phyloP scores from a whole-genome alignment of 2,888 invertebrate species.

The Stramonita haemastoma region DNA sequence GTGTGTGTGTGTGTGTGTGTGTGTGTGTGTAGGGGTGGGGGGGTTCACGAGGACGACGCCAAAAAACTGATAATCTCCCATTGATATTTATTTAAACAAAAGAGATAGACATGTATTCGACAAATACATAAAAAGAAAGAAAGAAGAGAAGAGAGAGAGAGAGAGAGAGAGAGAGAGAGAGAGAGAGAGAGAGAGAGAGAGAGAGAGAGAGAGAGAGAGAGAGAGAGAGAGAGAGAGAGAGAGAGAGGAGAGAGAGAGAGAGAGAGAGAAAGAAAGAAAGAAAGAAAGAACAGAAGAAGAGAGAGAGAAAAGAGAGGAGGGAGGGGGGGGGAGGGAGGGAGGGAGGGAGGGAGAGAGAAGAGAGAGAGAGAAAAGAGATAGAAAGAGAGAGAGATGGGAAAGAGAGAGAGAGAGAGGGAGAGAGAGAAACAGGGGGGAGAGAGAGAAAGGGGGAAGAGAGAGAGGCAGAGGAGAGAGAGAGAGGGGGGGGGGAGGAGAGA shows the following conservation, averaged over 20 bases:
- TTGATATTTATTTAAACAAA: too few species aligned
- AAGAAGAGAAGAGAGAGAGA: background rate
- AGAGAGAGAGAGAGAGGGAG: too few species aligned
- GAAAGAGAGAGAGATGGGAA: too few species aligned
- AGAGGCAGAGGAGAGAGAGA: background rate
- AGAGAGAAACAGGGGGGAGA: background rate
- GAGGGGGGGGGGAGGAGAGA: background rate
- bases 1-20: too few species aligned
- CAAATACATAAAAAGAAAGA: background rate
- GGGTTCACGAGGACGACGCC: too few species aligned
- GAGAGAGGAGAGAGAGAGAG: background rate
- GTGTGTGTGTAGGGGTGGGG: too few species aligned
- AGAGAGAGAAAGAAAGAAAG: background rate
- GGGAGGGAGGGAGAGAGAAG: background rate
- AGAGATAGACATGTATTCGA: too few species aligned
- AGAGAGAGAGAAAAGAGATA: background rate
- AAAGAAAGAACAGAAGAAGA: background rate
- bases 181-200: background rate
- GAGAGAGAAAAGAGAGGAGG: background rate
- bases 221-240: background rate
- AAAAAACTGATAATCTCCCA: too few species aligned
- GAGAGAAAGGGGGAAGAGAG: background rate
- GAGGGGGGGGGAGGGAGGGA: background rate
- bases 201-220: background rate
- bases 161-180: conserved; percentile 1